Evolutionary conservation across 92 coral and sea anemone genomes (phyloP).

Genomic region (Heliopora coerulea): DNA sequence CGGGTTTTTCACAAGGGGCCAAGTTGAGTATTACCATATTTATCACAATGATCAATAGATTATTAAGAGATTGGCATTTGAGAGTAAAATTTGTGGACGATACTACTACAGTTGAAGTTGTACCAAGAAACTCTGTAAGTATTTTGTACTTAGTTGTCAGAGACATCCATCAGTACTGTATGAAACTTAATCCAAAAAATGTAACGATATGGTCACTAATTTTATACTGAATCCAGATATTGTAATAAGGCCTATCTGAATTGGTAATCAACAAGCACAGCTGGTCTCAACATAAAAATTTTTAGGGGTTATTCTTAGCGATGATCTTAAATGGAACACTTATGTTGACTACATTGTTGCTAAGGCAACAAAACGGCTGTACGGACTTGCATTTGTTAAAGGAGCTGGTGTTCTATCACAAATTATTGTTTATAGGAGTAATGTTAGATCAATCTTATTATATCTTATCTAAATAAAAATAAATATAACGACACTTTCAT

Average conservation of each 20-base stretch:
- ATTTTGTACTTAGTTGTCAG: too few relatives aligned
- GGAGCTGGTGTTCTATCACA: constrained; percentile 32
- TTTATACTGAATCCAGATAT: constrained; percentile 28
- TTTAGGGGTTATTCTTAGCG: constrained; percentile 21
- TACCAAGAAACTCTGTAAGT: too few relatives aligned
- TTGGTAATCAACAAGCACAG: constrained; percentile 36
- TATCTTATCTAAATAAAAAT: too few relatives aligned
- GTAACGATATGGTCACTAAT: constrained; percentile 45
- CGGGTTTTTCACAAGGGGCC: neutral
- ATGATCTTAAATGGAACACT: constrained; percentile 37
- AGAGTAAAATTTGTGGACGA: too few relatives aligned
- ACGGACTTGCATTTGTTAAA: constrained; percentile 25
- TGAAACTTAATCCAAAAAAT: constrained; percentile 47
- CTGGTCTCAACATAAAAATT: constrained; percentile 45
- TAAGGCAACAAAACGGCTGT: constrained; percentile 32
- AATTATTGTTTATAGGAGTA: constrained; percentile 35
- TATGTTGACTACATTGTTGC: constrained; percentile 34
- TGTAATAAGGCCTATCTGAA: constrained; percentile 23
- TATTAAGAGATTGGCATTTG: neutral
- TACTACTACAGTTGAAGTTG: too few relatives aligned
- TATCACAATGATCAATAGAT: neutral
- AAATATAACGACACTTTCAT: too few relatives aligned
- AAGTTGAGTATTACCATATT: neutral
- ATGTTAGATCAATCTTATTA: constrained; percentile 46
- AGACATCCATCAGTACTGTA: neutral